Evolutionary conservation across 2,113 vertebrate species (phyloP).

Genomic region (Nycticryphes semicollaris): DNA sequence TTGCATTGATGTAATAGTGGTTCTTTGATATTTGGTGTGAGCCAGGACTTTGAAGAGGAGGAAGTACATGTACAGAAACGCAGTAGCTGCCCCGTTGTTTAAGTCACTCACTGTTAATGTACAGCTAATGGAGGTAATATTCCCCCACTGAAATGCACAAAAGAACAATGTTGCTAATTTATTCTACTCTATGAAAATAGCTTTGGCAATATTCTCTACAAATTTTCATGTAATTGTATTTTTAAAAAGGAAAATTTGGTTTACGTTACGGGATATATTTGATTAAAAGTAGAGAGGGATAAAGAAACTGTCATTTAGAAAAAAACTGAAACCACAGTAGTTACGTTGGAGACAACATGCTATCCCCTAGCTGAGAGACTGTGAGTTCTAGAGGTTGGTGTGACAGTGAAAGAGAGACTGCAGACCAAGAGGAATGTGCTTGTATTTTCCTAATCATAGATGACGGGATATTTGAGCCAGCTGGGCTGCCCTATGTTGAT

Average conservation of each 20-base stretch:
- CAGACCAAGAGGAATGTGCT: background rate
- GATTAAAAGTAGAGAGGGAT: background rate
- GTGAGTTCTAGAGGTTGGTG: background rate
- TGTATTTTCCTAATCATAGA: background rate
- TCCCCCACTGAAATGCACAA: background rate
- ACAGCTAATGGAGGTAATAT: background rate
- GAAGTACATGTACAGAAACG: background rate
- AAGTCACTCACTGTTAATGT: background rate
- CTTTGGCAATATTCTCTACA: background rate
- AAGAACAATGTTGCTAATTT: background rate
- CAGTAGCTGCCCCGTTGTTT: background rate
- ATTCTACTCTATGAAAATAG: background rate
- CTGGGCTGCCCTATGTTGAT: background rate
- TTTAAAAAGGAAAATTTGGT: background rate
- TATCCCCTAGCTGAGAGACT: background rate
- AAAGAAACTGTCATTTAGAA: background rate
- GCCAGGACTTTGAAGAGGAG: background rate
- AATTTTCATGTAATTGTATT: background rate
- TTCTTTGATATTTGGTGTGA: background rate
- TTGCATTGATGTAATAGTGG: background rate
- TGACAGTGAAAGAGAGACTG: background rate
- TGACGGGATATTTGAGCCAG: background rate
- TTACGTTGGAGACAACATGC: background rate
- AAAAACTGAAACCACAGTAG: background rate
- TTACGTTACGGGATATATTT: background rate